Base-by-base conservation (phyloP, 2,113 vertebrate genomes). In the Pteropus alecto region DNA sequence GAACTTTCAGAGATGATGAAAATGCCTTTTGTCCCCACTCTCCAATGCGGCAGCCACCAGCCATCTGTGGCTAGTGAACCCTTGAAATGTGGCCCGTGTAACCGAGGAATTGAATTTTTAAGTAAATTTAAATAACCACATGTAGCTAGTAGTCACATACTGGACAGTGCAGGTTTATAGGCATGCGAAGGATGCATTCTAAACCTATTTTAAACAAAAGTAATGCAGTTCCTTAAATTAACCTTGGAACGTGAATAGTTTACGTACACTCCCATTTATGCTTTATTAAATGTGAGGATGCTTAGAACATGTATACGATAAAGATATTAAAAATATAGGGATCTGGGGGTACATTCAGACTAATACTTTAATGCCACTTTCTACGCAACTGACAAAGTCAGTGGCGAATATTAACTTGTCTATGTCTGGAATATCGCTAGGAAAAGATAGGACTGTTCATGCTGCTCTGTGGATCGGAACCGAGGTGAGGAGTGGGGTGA, bases 21-120 rank as follows among this genome's bases (percentile, higher is more conserved):
- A 11, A 28, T 21, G 48, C 24, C 63, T 11, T 1, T 4, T 9
- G 5, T 11, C 21, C 16, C 0, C 7, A 2, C 6, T 2, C 26
- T 13, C 12, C 35, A 4, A 0, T 1, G 4, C 1, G 2, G 24
- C n/a, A 1, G 22, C 28, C 26, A 4, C 16, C 35, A 33, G 21
- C 79, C 16, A 7, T 24, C 56, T 41, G 16, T 8, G 77, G 48
- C 61, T 30, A 3, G 12, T 35, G 54, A 58, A 84, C 18, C 3
- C 19, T 22, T 51, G 71, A 46, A 51, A 41, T n/a, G 46, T 58
- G 46, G 7, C 56, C 14, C 5, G 12, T 24, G 51, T 81, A 33
- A 26, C 54, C 1, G 54, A 92, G 56, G 46, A 48, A 13, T 24
- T n/a, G 33, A 28, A 10, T 67, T 82, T 95, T 78, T 48, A 3